Conservation (phyloP, 2,797 vertebrate genomes). For the Chanos chanos region DNA sequence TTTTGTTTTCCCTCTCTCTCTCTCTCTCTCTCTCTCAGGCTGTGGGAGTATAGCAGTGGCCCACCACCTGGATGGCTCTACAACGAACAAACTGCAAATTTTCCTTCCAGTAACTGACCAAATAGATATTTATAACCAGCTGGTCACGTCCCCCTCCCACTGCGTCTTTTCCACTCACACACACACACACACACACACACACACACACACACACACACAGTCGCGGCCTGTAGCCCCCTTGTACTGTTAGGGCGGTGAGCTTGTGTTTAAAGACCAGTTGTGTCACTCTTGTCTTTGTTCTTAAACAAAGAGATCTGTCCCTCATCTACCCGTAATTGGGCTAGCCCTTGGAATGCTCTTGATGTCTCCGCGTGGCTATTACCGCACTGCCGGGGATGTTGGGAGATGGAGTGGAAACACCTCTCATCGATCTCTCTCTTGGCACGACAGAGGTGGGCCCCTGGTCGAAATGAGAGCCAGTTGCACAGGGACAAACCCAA, state of each 20-base stretch:
- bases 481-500: slow-evolving; percentile 7
- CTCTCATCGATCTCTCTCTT: slow-evolving; percentile 44
- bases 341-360: slow-evolving; percentile 75
- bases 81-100: slow-evolving; percentile 74
- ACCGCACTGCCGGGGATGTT: slow-evolving; percentile 54
- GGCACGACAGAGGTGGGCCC: slow-evolving; percentile 23
- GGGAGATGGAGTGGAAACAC: slow-evolving; percentile 55
- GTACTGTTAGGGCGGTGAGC: slow-evolving; percentile 59
- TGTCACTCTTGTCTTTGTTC: slow-evolving; percentile 79
- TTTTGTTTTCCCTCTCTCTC: slow-evolving; percentile 3
- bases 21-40: slow-evolving; percentile 31
- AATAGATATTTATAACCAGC: slow-evolving; percentile 81
- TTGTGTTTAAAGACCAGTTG: slow-evolving; percentile 75
- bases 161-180: no score
- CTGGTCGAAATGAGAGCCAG: slow-evolving; percentile 13
- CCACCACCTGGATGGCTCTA: slow-evolving; percentile 74
- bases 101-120: slow-evolving; percentile 78
- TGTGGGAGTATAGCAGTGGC: slow-evolving; percentile 64
- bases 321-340: slow-evolving; percentile 77
- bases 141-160: slow-evolving; percentile 65
- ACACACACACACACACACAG: no score
- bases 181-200: no score
- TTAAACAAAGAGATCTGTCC: slow-evolving; percentile 77
- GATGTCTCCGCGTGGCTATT: slow-evolving; percentile 67
- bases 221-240: no score